Base-by-base conservation (phyloP, 1,140 invertebrate genomes). In the Papilio polytes region DNA sequence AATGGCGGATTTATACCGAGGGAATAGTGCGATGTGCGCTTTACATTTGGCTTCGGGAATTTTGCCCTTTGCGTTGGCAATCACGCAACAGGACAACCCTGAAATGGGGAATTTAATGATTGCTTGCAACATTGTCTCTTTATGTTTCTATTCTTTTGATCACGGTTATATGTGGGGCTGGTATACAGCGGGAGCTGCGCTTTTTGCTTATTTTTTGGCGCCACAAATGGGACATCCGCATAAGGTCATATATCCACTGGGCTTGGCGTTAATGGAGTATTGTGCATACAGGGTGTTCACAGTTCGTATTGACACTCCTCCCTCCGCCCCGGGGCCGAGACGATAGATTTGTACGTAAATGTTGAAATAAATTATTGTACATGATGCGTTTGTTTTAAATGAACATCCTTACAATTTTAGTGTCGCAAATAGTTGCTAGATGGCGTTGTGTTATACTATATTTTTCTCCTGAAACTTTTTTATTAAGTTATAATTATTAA, bases 31-130 rank as follows among this genome's bases (percentile, higher is more conserved):
- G 6, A 20, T 93, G 8, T 87, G 88, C 31, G 66, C 81, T 1
- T 15, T 91, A 6, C 92, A 93, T 80, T 82, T 94, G 56, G 56
- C 90, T 9, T 92, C 91, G 59, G 93, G 92, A 59, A 22, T 92
- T 1, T 83, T 93, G 15, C 93, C 93, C 2, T 93, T 93, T 70
- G 84, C 83, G 3, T 63, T 94, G 79, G 84, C 89, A 0, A 80
- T 94, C 13, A 66, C 87, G 13, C 90, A 88, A 26, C 85, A 89
- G 3, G 93, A 93, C 8, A 89, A 93, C 78, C 59, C 66, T 0
- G 82, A 85, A 8, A 81, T 94, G 41, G 92, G 91, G 8, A 91
- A 93, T 77, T 26, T 93, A 1, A 53, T 90, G 10, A 87, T 94
- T 0, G 90, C 90, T 18, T 84, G 86, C 78, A 94, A 94, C 80